These are phyloP conservation scores for Margarornis squamiger DNA, from an alignment of 2,797 vertebrate genomes.

Conservation along the genomic window DNA sequence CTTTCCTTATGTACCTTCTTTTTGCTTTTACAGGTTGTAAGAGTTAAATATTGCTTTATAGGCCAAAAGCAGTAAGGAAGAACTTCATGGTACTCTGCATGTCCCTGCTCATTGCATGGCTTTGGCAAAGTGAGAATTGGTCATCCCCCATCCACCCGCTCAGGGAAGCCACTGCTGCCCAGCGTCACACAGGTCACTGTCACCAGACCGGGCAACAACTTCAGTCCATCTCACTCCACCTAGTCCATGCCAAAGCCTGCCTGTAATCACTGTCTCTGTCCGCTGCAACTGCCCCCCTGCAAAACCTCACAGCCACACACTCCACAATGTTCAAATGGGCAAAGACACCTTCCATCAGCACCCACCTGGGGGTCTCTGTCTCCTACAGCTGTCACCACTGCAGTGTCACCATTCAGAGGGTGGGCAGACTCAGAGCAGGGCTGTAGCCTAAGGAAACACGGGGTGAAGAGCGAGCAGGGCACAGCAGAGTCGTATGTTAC, in stretches of 20 bases:
- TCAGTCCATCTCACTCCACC: not conserved
- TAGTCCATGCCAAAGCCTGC: not conserved
- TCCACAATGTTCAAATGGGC: fast-evolving
- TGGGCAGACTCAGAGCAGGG: not conserved
- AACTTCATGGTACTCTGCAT: constrained; percentile 52
- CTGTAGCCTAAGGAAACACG: not conserved
- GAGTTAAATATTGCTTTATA: constrained; percentile 79
- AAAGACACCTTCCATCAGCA: not conserved
- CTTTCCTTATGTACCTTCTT: constrained; percentile 74
- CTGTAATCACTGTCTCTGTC: not conserved
- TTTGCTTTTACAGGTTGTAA: constrained; percentile 68
- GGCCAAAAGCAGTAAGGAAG: constrained; percentile 76
- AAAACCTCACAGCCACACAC: not conserved
- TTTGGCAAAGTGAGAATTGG: constrained; percentile 75
- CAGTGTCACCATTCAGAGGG: not conserved
- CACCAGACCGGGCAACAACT: not conserved
- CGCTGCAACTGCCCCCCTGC: not conserved
- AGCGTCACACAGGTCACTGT: not conserved
- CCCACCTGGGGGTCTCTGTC: not conserved
- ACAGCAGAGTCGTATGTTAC: not conserved
- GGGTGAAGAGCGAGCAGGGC: not conserved
- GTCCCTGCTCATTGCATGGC: constrained; percentile 36
- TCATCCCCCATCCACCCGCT: not conserved
- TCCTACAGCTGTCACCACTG: not conserved
- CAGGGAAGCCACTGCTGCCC: not conserved